A percentile compares a stretch with the other conserved stretches of the same genome.
These are phyloP conservation scores for Brachypodius melanocephalos DNA, from an alignment of 2,113 vertebrate species.

Conservation along the genomic window DNA sequence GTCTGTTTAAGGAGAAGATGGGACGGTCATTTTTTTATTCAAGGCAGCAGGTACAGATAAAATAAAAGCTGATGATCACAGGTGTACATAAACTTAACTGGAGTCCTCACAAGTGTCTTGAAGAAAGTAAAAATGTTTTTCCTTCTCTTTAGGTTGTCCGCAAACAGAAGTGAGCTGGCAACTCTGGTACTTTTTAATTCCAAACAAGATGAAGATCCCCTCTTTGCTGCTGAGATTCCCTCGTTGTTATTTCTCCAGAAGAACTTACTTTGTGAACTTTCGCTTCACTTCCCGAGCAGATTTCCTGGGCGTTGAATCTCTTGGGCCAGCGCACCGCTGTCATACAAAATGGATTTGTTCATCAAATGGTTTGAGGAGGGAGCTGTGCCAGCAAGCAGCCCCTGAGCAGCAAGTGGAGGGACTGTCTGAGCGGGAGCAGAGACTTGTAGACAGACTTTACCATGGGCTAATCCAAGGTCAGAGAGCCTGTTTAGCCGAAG, in stretches of 20 bases:
- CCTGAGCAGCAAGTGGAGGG: slow-evolving; percentile 58
- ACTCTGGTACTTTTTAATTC: background rate
- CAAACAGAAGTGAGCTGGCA: background rate
- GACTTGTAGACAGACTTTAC: slow-evolving; percentile 82
- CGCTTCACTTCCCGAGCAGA: background rate
- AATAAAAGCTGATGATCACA: background rate
- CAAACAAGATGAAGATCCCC: slow-evolving; percentile 61
- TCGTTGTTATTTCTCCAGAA: background rate
- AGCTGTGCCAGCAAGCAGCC: slow-evolving; percentile 58
- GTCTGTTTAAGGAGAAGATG: rapidly evolving
- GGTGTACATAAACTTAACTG: background rate
- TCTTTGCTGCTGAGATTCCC: slow-evolving; percentile 31
- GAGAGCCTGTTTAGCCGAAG: slow-evolving; percentile 89
- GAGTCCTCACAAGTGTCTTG: background rate
- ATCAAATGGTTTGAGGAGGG: slow-evolving; percentile 5
- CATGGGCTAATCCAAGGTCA: slow-evolving; percentile 83
- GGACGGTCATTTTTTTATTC: rapidly evolving
- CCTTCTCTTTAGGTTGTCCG: slow-evolving; percentile 17
- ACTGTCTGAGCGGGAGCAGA: slow-evolving; percentile 81
- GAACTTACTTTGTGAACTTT: background rate
- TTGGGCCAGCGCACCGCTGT: rapidly evolving
- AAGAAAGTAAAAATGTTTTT: background rate
- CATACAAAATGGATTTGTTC: background rate
- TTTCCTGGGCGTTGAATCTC: background rate
- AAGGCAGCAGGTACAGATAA: background rate